A percentile compares a stretch with the other conserved stretches of the same genome.
Conservation (phyloP, 2,888 invertebrate genomes). For the Amblyteles armatorius region DNA sequence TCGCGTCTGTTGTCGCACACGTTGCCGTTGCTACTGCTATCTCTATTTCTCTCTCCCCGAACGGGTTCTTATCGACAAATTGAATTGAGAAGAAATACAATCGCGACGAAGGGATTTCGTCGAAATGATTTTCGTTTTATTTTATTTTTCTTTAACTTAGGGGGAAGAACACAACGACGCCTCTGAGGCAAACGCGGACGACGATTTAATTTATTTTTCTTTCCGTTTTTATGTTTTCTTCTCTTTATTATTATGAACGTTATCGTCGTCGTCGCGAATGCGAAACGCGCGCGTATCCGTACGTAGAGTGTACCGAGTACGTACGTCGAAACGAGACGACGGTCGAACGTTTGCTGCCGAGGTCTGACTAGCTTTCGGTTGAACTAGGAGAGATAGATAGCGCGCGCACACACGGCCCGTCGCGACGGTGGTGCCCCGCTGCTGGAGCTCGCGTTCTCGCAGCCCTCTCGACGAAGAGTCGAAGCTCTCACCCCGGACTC, state of each 20-base stretch:
- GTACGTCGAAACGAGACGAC: conserved; percentile 79
- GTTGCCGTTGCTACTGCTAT: neutral
- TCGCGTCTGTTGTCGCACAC: conserved; percentile 16
- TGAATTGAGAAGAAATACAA: neutral
- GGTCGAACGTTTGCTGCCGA: conserved; percentile 73
- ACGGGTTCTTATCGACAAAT: neutral
- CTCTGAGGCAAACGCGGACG: neutral
- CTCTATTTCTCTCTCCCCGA: too few species aligned
- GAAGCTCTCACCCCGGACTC: conserved; percentile 61
- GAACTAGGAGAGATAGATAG: conserved; percentile 1
- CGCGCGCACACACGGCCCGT: conserved; percentile 11
- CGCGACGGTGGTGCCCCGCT: conserved; percentile 65
- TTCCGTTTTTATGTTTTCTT: neutral
- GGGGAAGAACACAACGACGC: conserved; percentile 11
- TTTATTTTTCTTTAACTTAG: too few species aligned
- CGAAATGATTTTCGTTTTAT: neutral
- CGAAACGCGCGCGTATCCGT: conserved; percentile 47
- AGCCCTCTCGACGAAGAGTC: conserved; percentile 64
- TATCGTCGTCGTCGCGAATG: conserved; percentile 31
- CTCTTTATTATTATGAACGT: neutral
- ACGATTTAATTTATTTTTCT: neutral
- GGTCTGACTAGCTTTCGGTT: conserved; percentile 1
- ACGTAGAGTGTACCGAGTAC: conserved; percentile 63
- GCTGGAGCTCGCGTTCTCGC: conserved; percentile 70
- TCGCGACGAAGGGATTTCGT: neutral